phyloP scores from a whole-genome alignment of 92 coral and sea anemone species.

The Heliopora coerulea region DNA sequence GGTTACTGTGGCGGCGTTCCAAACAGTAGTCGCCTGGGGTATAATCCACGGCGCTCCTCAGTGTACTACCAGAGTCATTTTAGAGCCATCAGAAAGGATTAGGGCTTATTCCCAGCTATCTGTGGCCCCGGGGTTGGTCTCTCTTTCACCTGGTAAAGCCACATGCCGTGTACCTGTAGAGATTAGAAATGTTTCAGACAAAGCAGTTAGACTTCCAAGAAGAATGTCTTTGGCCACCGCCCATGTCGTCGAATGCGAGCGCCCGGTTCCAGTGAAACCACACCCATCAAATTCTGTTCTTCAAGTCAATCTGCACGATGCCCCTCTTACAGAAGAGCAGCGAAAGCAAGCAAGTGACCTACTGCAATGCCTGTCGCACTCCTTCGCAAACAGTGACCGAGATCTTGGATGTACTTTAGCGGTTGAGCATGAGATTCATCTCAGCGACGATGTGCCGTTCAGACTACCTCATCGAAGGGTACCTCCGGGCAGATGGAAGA shows the following conservation, averaged over 20 bases:
- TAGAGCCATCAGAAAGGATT: not conserved
- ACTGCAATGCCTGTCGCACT: slow-evolving; percentile 41
- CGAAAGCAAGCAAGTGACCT: slow-evolving; percentile 4
- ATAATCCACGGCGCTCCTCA: not conserved
- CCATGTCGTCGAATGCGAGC: not conserved
- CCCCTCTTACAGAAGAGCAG: slow-evolving; percentile 29
- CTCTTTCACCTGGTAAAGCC: not conserved
- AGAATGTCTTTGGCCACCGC: not conserved
- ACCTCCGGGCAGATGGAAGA: slow-evolving; percentile 8
- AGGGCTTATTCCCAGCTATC: not conserved
- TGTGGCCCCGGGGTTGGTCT: slow-evolving; percentile 9
- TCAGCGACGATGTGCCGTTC: slow-evolving; percentile 18
- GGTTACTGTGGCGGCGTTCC: too few species aligned
- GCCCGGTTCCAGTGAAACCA: not conserved
- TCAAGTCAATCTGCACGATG: slow-evolving; percentile 24
- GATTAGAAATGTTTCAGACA: not conserved
- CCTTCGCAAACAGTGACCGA: not conserved
- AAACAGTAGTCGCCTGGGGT: too few species aligned
- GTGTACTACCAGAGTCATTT: slow-evolving; percentile 38
- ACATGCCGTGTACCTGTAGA: slow-evolving; percentile 21
- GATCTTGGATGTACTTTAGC: slow-evolving; percentile 35
- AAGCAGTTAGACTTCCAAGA: not conserved
- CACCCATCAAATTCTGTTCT: not conserved
- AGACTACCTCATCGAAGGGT: slow-evolving; percentile 1
- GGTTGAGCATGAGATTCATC: slow-evolving; percentile 26